Evolutionary conservation across 2,888 invertebrate species (phyloP).

Genomic region (Allacma fusca): DNA sequence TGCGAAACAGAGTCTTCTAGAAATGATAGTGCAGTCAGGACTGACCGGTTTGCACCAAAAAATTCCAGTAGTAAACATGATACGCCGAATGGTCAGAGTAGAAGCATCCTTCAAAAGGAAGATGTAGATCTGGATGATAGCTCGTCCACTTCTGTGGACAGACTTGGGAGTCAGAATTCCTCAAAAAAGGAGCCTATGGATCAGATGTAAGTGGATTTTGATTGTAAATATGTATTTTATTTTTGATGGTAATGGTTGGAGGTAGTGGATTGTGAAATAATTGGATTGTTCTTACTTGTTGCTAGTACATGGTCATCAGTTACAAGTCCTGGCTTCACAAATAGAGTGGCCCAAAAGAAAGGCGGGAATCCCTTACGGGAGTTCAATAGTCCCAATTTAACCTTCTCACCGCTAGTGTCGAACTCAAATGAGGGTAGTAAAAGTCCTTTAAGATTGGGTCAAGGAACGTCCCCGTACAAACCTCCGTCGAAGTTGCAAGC

Average conservation of each 20-base stretch:
- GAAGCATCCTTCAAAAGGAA: not conserved
- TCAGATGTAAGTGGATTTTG: slow-evolving; percentile 45
- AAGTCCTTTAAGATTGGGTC: slow-evolving; percentile 46
- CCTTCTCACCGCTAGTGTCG: not conserved
- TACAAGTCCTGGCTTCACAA: slow-evolving; percentile 58
- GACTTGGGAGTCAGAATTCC: slow-evolving; percentile 6
- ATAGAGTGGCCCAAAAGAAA: slow-evolving; percentile 49
- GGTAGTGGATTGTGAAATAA: slow-evolving; percentile 21
- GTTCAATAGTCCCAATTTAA: slow-evolving; percentile 27
- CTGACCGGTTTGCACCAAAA: not conserved
- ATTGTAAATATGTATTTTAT: slow-evolving; percentile 11
- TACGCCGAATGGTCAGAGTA: slow-evolving; percentile 10
- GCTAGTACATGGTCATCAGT: slow-evolving; percentile 56
- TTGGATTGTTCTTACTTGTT: slow-evolving; percentile 5
- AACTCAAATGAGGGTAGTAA: slow-evolving; percentile 34
- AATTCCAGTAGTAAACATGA: not conserved
- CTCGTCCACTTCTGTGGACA: slow-evolving; percentile 19
- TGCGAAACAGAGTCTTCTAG: not conserved
- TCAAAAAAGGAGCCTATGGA: slow-evolving; percentile 50
- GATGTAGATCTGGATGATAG: slow-evolving; percentile 21
- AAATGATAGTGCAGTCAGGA: not conserved
- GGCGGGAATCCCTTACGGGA: slow-evolving; percentile 49
- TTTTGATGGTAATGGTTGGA: not conserved
- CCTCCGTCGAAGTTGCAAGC: slow-evolving; percentile 16
- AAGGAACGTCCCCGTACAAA: slow-evolving; percentile 37